phyloP scores from a whole-genome alignment of 2,888 invertebrate genomes.

The Leptopilina syphax region DNA sequence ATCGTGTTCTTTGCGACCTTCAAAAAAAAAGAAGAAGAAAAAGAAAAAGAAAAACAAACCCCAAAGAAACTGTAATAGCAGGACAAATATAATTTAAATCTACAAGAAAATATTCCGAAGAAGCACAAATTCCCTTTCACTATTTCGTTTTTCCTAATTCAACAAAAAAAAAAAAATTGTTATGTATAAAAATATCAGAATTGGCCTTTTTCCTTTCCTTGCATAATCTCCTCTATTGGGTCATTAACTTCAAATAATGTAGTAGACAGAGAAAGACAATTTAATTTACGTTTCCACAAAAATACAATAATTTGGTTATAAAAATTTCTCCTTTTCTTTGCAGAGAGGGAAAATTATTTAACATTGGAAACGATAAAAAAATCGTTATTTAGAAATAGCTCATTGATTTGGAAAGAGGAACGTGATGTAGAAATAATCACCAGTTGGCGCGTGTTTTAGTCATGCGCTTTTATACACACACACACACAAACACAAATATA shows the following conservation, averaged over 20 bases:
- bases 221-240: too few relatives aligned
- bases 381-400: conserved; percentile 14
- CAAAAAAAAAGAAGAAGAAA: neutral
- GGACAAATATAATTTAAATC: conserved; percentile 19
- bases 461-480: neutral
- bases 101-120: neutral
- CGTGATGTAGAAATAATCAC: conserved; percentile 14
- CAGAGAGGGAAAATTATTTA: too few relatives aligned
- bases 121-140: too few relatives aligned
- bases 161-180: too few relatives aligned
- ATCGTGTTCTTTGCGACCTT: conserved; percentile 1
- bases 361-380: neutral
- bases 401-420: conserved; percentile 20
- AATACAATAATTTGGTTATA: neutral
- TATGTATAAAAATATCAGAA: too few relatives aligned
- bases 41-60: neutral
- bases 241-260: too few relatives aligned
- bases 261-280: neutral
- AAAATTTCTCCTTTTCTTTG: neutral
- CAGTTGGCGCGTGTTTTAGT: conserved; percentile 10
- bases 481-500: neutral
- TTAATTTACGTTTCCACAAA: neutral
- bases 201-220: too few relatives aligned
- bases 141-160: too few relatives aligned
- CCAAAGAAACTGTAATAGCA: neutral